These are phyloP conservation scores for Pangasius larnaudii DNA, from an alignment of 2,797 vertebrate genomes.

Conservation along the genomic window DNA sequence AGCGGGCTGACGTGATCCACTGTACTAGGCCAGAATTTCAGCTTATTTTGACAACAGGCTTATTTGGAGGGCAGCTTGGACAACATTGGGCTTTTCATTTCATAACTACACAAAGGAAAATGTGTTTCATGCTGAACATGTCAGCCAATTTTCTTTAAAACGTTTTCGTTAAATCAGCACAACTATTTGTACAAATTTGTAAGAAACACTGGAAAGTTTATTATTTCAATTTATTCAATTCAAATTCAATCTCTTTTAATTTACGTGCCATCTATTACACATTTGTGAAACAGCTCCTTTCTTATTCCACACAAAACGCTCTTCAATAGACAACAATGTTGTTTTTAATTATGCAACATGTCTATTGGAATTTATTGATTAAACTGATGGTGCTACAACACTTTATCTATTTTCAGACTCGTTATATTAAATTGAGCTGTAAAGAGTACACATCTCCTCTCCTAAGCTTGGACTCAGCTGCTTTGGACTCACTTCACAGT, in stretches of 20 bases:
- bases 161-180: background rate
- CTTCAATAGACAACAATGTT: background rate
- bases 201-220: background rate
- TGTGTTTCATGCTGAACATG: too few species aligned
- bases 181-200: background rate
- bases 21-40: background rate
- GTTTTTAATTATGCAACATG: constrained; percentile 1
- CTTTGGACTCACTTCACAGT: background rate
- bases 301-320: background rate
- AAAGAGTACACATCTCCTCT: background rate
- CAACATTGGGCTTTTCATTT: background rate
- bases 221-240: background rate
- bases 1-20: background rate
- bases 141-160: background rate
- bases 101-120: background rate
- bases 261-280: background rate
- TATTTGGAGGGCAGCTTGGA: background rate
- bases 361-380: background rate
- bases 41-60: background rate
- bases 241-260: background rate
- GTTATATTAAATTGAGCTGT: constrained; percentile 18
- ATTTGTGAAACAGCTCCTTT: background rate
- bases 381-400: background rate
- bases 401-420: background rate
- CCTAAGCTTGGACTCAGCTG: background rate